Percentiles rank a stretch among this genome's conserved stretches.
Conservation (phyloP, 2,888 invertebrate species). For the Heterodera filipjevi region DNA sequence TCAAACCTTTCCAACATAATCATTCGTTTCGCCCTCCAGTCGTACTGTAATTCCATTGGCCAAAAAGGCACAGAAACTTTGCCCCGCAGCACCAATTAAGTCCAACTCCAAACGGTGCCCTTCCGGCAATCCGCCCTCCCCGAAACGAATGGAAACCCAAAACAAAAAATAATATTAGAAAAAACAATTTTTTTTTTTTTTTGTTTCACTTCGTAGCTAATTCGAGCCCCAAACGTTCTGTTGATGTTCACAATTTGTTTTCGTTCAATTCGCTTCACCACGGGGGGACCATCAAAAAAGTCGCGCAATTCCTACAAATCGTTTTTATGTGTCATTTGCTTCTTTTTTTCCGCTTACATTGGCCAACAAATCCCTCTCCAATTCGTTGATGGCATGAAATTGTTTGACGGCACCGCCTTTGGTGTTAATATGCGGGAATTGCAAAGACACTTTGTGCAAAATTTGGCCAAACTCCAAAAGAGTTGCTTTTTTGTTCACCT, state of each 20-base stretch:
- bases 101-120: conserved; percentile 76
- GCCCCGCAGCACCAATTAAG: conserved; percentile 90
- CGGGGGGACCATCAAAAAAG: conserved; percentile 54
- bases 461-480: conserved; percentile 83
- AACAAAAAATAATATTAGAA: too few species aligned
- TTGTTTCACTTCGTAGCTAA: conserved; percentile 84
- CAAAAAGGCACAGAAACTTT: conserved; percentile 97
- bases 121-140: conserved; percentile 55
- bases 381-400: conserved; percentile 66
- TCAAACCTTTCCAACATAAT: conserved; percentile 87
- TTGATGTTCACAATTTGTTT: conserved; percentile 87
- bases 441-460: conserved; percentile 83
- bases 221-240: conserved; percentile 87
- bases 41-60: conserved; percentile 85
- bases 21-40: conserved; percentile 94
- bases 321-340: conserved; percentile 16
- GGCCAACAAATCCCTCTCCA: background rate
- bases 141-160: conserved; percentile 58
- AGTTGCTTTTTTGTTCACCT: conserved; percentile 74
- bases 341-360: conserved; percentile 15
- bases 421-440: conserved; percentile 87
- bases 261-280: conserved; percentile 70
- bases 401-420: conserved; percentile 82
- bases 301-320: conserved; percentile 53
- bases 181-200: too few species aligned